phyloP scores from a whole-genome alignment of 1,140 invertebrate species.

The Pseudomyrmex dendroicus region DNA sequence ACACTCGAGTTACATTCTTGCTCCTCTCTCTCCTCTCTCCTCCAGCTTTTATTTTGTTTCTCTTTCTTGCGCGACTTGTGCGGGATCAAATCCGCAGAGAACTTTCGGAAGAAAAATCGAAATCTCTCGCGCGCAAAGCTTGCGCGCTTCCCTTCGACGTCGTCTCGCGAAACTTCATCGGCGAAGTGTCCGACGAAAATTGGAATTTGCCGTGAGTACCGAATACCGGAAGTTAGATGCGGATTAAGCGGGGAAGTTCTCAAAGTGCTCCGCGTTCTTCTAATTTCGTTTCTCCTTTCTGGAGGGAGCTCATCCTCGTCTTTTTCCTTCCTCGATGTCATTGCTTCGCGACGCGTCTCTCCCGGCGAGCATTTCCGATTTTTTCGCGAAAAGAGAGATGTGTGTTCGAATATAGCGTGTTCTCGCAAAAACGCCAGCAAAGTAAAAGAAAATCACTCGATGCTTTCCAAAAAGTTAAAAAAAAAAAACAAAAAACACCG shows the following conservation, averaged over 20 bases:
- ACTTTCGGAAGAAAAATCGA: slow-evolving; percentile 40
- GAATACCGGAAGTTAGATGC: slow-evolving; percentile 59
- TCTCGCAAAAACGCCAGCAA: slow-evolving; percentile 20
- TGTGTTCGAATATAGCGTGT: not conserved
- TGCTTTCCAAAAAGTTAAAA: too few relatives aligned
- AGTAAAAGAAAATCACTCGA: not conserved
- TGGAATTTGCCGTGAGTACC: slow-evolving; percentile 56
- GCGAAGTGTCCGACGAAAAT: slow-evolving; percentile 57
- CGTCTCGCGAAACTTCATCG: slow-evolving; percentile 53
- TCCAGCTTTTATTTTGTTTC: not conserved
- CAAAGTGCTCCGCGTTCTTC: slow-evolving; percentile 48
- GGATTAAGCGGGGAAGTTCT: slow-evolving; percentile 49
- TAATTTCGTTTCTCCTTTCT: slow-evolving; percentile 48
- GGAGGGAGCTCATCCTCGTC: slow-evolving; percentile 1
- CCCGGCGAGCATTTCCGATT: slow-evolving; percentile 4
- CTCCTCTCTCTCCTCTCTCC: not conserved
- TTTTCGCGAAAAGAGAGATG: not conserved
- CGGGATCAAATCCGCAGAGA: slow-evolving; percentile 15
- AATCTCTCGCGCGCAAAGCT: slow-evolving; percentile 28
- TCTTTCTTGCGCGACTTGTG: not conserved
- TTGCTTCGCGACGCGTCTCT: slow-evolving; percentile 6
- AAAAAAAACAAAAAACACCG: too few relatives aligned
- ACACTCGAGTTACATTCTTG: not conserved
- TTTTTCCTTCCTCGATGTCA: slow-evolving; percentile 16
- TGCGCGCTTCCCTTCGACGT: not conserved